Evolutionary conservation across 2,888 invertebrate genomes (phyloP).

Genomic region (Linnaemya tessellans): DNA sequence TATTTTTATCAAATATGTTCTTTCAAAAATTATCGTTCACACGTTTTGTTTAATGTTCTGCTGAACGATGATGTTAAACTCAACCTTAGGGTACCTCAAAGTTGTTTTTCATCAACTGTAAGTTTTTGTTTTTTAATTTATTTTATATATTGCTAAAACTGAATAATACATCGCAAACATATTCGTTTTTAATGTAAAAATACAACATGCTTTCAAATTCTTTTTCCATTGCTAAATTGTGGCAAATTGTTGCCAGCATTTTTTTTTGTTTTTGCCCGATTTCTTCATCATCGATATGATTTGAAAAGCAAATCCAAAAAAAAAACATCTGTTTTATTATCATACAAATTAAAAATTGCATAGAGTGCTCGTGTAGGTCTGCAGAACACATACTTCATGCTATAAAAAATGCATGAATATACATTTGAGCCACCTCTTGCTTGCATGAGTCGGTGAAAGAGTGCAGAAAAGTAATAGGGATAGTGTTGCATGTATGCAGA

Average conservation of each 20-base stretch:
- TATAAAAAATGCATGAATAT: conserved; percentile 42
- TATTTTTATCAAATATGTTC: not conserved
- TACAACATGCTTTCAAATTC: conserved; percentile 8
- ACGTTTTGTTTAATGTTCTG: conserved; percentile 6
- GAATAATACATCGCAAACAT: not conserved
- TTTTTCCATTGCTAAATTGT: conserved; percentile 39
- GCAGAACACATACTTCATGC: conserved; percentile 9
- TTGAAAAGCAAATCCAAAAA: conserved; percentile 26
- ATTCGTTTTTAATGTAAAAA: too few species aligned
- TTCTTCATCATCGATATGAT: conserved; percentile 42
- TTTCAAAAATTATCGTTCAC: conserved; percentile 8
- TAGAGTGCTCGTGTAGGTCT: not conserved
- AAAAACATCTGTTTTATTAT: conserved; percentile 52
- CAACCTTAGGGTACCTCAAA: conserved; percentile 16
- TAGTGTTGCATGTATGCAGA: not conserved
- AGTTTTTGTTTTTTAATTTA: conserved; percentile 43
- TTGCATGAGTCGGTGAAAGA: conserved; percentile 19
- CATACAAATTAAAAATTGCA: conserved; percentile 42
- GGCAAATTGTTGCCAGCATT: conserved; percentile 34
- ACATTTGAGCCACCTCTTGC: not conserved
- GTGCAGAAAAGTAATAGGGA: conserved; percentile 6
- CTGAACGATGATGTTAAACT: conserved; percentile 21
- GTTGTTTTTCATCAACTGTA: conserved; percentile 13
- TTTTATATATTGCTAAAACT: conserved; percentile 37
- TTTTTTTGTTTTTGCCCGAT: not conserved